These are phyloP conservation scores for Ianthella basta DNA, from an alignment of 37 sponge, comb jelly and placozoan species.

Conservation along the genomic window DNA sequence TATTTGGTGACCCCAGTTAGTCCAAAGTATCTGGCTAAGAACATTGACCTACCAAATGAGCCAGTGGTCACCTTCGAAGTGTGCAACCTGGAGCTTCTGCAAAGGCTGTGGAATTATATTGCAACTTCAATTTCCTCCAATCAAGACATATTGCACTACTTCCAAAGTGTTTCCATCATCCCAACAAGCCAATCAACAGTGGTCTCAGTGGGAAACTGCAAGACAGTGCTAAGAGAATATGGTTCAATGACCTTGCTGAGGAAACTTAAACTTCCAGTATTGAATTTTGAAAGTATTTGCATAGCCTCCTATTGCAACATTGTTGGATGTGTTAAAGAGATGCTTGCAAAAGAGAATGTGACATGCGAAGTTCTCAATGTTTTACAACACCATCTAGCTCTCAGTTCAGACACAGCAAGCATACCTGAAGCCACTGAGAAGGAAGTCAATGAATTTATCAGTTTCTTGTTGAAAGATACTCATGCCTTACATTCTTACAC, in stretches of 20 bases:
- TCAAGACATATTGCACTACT: neutral
- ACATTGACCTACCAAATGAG: slow-evolving; percentile 32
- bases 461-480: neutral
- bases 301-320: neutral
- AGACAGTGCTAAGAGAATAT: slow-evolving; percentile 19
- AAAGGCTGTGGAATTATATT: slow-evolving; percentile 4
- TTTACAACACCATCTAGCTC: neutral
- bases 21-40: slow-evolving; percentile 32
- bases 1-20: slow-evolving; percentile 24
- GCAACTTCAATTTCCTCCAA: too few relatives aligned
- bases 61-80: neutral
- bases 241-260: neutral
- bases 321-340: too few relatives aligned
- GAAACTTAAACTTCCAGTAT: slow-evolving; percentile 7
- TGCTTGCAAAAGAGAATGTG: slow-evolving; percentile 8
- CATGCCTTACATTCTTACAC: neutral
- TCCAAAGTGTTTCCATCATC: neutral
- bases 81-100: neutral
- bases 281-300: neutral
- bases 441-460: neutral
- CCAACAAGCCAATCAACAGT: slow-evolving; percentile 24
- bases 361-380: neutral
- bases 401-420: too few relatives aligned
- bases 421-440: neutral
- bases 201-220: neutral